Base-by-base conservation (phyloP, 2,113 vertebrate species). In the Poeciliopsis prolifica region DNA sequence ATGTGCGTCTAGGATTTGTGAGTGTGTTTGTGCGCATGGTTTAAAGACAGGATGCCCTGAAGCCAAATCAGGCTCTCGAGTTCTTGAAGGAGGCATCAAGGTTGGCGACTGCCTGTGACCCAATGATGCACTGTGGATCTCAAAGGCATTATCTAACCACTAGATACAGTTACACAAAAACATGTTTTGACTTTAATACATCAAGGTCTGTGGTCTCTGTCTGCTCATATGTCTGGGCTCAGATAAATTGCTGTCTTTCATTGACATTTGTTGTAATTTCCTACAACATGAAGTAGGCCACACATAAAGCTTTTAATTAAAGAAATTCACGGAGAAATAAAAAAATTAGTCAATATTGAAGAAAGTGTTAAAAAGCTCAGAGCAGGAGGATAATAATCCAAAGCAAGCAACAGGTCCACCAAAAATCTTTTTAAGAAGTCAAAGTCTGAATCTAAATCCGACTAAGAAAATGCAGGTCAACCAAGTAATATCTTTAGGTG, bases 71-170 rank as follows among this genome's bases (percentile, higher is more conserved):
- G 85, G 75, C 64, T 81, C 82, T 82, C 75, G 68, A 83, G 63
- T 79, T 77, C 54, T 66, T 37, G 4, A 22, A 74, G 70, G 81
- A 75, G 76, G 86, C 83, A 88, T 74, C 70, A 91, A 79, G 83
- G 70, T 79, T 91, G 88, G 80, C 61, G 68, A 86, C 84, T 83
- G 3, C 67, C 61, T 70, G 70, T 58, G 42, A 12, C 62, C 51
- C 76, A 58, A 70, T 72, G 63, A 85, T 71, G 74, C 70, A 63
- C 35, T 79, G 72, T 15, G n/a, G 76, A 74, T 72, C 80, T 86
- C 84, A 78, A 64, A 84, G 61, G 73, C 72, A 74, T 87, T 85
- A 89, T 86, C 70, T 80, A 79, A 83, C 71, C 82, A 79, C 78
- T 87, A 15, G 65, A 65, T 77, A 22, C 81, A 79, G 74, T 62